Evolutionary conservation across 2,797 vertebrate genomes (phyloP), one percentile per base, ranked within the genome.

Genomic region (Xiphorhynchus erythropygius): DNA sequence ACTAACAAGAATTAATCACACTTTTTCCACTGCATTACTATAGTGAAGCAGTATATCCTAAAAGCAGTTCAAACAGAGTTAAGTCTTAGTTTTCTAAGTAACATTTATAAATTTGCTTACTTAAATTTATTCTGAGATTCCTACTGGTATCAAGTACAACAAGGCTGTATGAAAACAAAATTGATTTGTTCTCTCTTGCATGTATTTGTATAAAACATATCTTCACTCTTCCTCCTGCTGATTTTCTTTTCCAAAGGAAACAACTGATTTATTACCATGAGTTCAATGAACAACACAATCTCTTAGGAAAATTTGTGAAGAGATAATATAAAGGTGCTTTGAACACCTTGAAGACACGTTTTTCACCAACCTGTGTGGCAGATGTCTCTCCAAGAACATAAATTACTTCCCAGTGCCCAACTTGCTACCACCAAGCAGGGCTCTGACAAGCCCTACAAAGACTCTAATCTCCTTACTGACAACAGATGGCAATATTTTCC

Each of bases 401-500:
- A 84, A 63, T 41, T 62, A 21, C 39, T 65, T 35, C 21, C 15
- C 41, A 52, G 8, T 53, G 21, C 53, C 65, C 28, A 71, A 22
- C 28, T 47, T 37, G 23, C n/a, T 33, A 18, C 41, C 49, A 52
- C 28, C 33, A 67, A 30, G 32, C 4, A 7, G 50, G 47, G 14
- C 18, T 77, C 59, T 84, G 35, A 32, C 3, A 17, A 25, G 17
- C 41, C 53, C 81, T 47, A 23, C 49, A 64, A 42, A 30, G 25
- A 28, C 53, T 70, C 30, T 7, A 4, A 18, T 39, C 44, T 84
- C 46, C 57, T 71, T 87, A 73, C 44, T 63, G 63, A 84, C 65
- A 90, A 90, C 80, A 88, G 65, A 67, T 41, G 50, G 67, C 75
- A 95, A 84, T 44, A 78, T 95, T 82, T 56, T 68, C 82, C 70